Percentiles rank a stretch among this genome's conserved stretches.
phyloP scores from a whole-genome alignment of 2,888 invertebrate species.

The Notodonta dromedarius region DNA sequence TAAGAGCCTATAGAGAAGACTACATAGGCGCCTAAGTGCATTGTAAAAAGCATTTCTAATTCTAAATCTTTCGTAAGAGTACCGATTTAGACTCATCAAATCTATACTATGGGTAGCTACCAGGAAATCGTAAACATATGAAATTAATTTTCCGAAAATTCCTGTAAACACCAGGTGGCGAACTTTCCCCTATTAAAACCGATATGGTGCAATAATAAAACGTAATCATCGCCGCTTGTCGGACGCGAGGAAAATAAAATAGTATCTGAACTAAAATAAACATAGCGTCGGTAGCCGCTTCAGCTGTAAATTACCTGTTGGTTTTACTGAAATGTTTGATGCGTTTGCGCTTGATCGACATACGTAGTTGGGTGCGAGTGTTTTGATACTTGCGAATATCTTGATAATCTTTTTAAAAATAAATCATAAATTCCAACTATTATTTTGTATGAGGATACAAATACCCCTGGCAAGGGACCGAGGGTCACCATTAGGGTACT shows the following conservation, averaged over 20 bases:
- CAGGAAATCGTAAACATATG: conserved; percentile 8
- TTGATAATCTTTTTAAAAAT: neutral
- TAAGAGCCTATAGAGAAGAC: too few species aligned
- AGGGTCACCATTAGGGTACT: too few species aligned
- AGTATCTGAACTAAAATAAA: conserved; percentile 71
- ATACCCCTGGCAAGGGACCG: too few species aligned
- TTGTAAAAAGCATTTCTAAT: too few species aligned
- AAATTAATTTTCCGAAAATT: conserved; percentile 15
- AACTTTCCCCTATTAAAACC: conserved; percentile 31
- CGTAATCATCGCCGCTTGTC: conserved; percentile 11
- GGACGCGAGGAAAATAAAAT: conserved; percentile 41
- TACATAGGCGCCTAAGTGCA: too few species aligned
- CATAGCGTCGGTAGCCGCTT: conserved; percentile 58
- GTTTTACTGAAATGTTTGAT: conserved; percentile 78
- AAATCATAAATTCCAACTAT: too few species aligned
- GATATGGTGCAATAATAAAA: conserved; percentile 7
- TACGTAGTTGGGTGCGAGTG: conserved; percentile 22
- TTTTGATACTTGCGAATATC: conserved; percentile 48
- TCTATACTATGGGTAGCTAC: neutral
- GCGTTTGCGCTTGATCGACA: conserved; percentile 76
- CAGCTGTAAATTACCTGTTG: conserved; percentile 77
- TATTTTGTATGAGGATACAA: too few species aligned
- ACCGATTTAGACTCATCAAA: too few species aligned
- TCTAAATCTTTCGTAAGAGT: too few species aligned
- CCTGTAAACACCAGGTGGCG: conserved; percentile 30